These are phyloP conservation scores for Harpegnathos saltator DNA, from an alignment of 1,140 invertebrate species.

Conservation along the genomic window DNA sequence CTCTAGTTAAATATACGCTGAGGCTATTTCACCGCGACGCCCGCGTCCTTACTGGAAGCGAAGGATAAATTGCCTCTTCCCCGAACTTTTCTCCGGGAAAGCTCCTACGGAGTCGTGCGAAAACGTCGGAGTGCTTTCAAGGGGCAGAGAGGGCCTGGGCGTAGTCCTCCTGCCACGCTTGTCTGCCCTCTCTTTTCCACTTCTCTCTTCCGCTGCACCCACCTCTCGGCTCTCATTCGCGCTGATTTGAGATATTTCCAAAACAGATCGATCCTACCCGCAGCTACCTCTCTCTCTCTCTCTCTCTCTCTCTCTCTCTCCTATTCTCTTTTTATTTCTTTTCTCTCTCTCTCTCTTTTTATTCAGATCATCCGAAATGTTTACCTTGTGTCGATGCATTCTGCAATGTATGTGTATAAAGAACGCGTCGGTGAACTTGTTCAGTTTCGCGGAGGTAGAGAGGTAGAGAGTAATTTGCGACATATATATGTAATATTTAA, in stretches of 20 bases:
- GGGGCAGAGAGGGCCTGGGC: conserved; percentile 68
- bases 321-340: too few species aligned
- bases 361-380: too few species aligned
- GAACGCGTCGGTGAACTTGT: too few species aligned
- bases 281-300: neutral
- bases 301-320: neutral
- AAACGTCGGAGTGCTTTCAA: conserved; percentile 74
- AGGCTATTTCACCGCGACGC: conserved; percentile 61
- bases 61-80: conserved; percentile 79
- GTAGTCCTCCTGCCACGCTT: conserved; percentile 69
- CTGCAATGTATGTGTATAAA: too few species aligned
- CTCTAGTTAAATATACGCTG: conserved; percentile 66
- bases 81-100: conserved; percentile 71
- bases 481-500: too few species aligned
- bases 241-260: conserved; percentile 52
- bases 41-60: conserved; percentile 69
- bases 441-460: too few species aligned
- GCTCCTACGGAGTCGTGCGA: conserved; percentile 71
- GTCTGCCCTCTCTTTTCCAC: conserved; percentile 27
- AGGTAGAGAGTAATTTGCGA: too few species aligned
- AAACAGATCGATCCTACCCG: conserved; percentile 24
- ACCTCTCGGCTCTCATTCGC: conserved; percentile 4
- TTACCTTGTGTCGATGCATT: too few species aligned
- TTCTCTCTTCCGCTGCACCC: conserved; percentile 27
- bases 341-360: too few species aligned